Evolutionary conservation across 1,140 invertebrate species (phyloP).

Genomic region (Copidosoma floridanum): DNA sequence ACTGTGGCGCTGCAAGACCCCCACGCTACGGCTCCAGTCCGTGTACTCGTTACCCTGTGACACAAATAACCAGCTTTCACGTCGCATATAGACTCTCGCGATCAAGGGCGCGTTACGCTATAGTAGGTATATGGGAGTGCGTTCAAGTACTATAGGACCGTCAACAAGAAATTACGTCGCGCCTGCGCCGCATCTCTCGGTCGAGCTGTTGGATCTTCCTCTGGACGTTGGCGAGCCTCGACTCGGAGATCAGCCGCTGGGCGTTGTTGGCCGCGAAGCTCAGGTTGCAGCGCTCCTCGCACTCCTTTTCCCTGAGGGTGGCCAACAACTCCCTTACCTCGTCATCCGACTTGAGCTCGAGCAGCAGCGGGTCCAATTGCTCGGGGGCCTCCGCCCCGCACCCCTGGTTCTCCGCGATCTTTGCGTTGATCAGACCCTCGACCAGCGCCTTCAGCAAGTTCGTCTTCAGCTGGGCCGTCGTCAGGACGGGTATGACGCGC

Average conservation of each 20-base stretch:
- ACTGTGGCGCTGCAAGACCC: no score
- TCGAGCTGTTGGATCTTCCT: conserved; percentile 47
- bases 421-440: conserved; percentile 40
- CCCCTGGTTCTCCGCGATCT: conserved; percentile 47
- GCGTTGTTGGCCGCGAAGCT: conserved; percentile 44
- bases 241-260: conserved; percentile 42
- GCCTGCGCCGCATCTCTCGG: conserved; percentile 43
- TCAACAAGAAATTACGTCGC: no score
- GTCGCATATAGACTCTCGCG: no score
- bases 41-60: no score
- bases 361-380: conserved; percentile 36
- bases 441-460: conserved; percentile 46
- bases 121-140: no score
- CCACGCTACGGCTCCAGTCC: no score
- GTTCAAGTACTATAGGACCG: no score
- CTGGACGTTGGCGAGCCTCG: conserved; percentile 39
- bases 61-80: no score
- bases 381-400: conserved; percentile 34
- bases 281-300: conserved; percentile 43
- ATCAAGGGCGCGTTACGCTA: no score
- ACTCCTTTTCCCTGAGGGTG: conserved; percentile 43
- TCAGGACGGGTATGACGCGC: conserved; percentile 45
- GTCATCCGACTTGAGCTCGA: conserved; percentile 42
- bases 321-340: conserved; percentile 44
- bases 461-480: conserved; percentile 45